Percentiles rank a stretch among this genome's conserved stretches.
phyloP scores from a whole-genome alignment of 2,888 invertebrate species.

The Crepidodera aurea region DNA sequence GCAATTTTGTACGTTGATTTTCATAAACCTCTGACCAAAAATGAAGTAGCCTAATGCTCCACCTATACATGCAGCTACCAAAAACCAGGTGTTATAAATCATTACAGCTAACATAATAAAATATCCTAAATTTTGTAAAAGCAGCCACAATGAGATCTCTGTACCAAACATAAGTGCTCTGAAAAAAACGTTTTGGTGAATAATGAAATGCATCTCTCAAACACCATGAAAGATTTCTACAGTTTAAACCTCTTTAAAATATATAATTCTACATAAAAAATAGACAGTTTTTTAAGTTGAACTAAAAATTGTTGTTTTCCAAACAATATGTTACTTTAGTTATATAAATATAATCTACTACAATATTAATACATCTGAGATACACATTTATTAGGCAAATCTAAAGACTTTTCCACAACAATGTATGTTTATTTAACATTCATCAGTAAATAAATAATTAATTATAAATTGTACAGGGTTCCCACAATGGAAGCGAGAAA shows the following conservation, averaged over 20 bases:
- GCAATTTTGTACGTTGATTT: conserved; percentile 64
- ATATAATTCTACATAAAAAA: neutral
- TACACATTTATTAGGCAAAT: no score
- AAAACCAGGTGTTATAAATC: conserved; percentile 75
- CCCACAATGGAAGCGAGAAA: no score
- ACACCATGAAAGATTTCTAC: neutral
- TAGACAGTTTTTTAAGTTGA: no score
- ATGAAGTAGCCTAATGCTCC: conserved; percentile 68
- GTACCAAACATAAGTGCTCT: conserved; percentile 54
- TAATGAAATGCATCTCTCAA: neutral
- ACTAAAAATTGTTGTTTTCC: no score
- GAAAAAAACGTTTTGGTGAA: conserved; percentile 37
- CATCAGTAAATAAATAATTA: no score
- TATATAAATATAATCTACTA: no score
- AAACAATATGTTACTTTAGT: no score
- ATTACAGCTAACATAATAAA: conserved; percentile 78
- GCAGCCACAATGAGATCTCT: conserved; percentile 57
- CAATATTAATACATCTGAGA: no score
- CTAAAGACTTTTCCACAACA: no score
- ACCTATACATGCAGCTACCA: conserved; percentile 71
- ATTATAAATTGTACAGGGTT: no score
- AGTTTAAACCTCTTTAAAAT: neutral
- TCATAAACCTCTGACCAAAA: conserved; percentile 65
- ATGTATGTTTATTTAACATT: no score
- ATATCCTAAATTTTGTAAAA: conserved; percentile 67